Percentiles rank a stretch among this genome's conserved stretches.
Conservation (phyloP, 2,888 invertebrate genomes). For the Epistrophe grossulariae region DNA sequence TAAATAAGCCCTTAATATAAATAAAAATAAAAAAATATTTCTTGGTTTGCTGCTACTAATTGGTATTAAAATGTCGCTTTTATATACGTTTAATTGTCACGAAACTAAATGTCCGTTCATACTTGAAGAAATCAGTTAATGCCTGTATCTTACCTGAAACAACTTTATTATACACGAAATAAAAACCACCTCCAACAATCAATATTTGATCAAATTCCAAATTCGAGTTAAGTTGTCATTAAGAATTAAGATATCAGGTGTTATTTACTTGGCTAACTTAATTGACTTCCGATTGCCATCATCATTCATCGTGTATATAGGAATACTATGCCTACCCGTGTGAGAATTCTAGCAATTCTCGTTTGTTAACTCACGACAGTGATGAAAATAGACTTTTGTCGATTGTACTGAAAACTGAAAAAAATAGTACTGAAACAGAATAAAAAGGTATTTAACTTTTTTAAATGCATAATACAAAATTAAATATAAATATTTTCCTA, state of each 20-base stretch:
- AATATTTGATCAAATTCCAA: constrained; percentile 11
- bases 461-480: too few relatives aligned
- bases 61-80: neutral
- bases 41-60: too few relatives aligned
- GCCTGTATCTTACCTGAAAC: neutral
- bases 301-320: constrained; percentile 10
- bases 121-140: neutral
- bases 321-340: too few relatives aligned
- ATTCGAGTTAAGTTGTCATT: constrained; percentile 8
- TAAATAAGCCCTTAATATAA: too few relatives aligned
- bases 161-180: neutral
- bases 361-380: too few relatives aligned
- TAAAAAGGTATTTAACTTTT: too few relatives aligned
- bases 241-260: constrained; percentile 7
- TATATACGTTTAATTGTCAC: neutral
- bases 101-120: neutral
- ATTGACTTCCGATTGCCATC: constrained; percentile 9
- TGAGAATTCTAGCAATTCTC: too few relatives aligned
- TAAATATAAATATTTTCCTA: too few relatives aligned
- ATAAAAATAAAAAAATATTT: too few relatives aligned
- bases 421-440: too few relatives aligned
- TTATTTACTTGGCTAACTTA: neutral
- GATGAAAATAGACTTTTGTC: too few relatives aligned
- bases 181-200: neutral
- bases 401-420: too few relatives aligned